Conservation (phyloP, 2,888 invertebrate species). For the Schrankia costaestrigalis region DNA sequence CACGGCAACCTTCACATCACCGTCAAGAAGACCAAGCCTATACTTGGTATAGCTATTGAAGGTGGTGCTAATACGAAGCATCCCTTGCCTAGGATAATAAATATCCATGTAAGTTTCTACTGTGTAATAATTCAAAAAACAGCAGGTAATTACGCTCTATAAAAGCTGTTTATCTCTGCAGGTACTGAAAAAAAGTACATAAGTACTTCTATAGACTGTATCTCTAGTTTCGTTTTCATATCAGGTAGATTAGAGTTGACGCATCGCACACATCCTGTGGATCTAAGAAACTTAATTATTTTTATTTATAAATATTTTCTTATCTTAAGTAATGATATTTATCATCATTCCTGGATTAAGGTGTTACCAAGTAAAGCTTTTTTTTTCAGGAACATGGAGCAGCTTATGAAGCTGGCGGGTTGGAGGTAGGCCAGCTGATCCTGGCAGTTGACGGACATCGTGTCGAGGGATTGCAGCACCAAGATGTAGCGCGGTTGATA, state of each 20-base stretch:
- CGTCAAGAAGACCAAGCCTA: conserved; percentile 95
- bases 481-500: conserved; percentile 94
- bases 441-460: conserved; percentile 93
- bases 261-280: too few relatives aligned
- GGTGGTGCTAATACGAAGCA: conserved; percentile 98
- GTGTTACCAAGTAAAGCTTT: neutral
- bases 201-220: too few relatives aligned
- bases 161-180: too few relatives aligned
- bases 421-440: conserved; percentile 96
- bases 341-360: neutral
- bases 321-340: neutral
- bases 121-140: neutral
- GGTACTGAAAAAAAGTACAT: too few relatives aligned
- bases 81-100: conserved; percentile 96
- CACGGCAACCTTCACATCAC: conserved; percentile 93
- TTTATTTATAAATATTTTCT: neutral
- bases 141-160: neutral
- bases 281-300: too few relatives aligned
- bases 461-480: conserved; percentile 90
- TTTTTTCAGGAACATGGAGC: conserved; percentile 93
- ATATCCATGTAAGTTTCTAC: conserved; percentile 90
- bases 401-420: conserved; percentile 94
- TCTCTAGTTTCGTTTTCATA: too few relatives aligned
- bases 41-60: conserved; percentile 97
- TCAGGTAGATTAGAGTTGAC: too few relatives aligned